Percentiles rank a stretch among this genome's conserved stretches.
Conservation (phyloP, 2,888 invertebrate species). For the Agrotis ipsilon region DNA sequence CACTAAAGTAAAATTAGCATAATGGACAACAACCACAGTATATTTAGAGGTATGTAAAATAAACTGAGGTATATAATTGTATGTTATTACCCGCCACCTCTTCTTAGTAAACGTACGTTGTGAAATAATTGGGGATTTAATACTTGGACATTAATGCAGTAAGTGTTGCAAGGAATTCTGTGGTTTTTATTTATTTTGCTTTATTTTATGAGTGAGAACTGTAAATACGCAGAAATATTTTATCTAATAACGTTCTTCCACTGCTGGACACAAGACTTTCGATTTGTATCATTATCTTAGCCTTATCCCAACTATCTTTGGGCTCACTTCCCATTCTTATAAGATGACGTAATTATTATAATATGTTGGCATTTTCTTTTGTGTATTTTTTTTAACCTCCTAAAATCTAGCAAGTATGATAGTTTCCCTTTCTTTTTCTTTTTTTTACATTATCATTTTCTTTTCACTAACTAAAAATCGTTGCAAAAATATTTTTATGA, state of each 20-base stretch:
- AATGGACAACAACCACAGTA: conserved; percentile 26
- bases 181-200: conserved; percentile 13
- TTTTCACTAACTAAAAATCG: no score
- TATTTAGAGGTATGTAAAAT: conserved; percentile 47
- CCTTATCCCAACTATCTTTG: no score
- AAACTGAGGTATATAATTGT: conserved; percentile 36
- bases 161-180: conserved; percentile 32
- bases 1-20: conserved; percentile 55
- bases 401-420: no score
- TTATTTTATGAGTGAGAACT: conserved; percentile 2
- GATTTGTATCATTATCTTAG: background rate
- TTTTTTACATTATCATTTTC: no score
- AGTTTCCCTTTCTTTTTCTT: no score
- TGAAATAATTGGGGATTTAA: conserved; percentile 38
- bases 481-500: background rate
- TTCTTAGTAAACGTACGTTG: conserved; percentile 8
- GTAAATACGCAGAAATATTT: background rate
- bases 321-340: no score
- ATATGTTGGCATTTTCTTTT: no score
- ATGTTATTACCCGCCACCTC: conserved; percentile 44
- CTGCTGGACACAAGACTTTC: background rate
- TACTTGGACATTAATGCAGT: conserved; percentile 18
- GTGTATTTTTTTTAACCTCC: no score
- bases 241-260: background rate
- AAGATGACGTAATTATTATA: no score